A percentile compares a stretch with the other conserved stretches of the same genome.
Evolutionary conservation across 2,113 vertebrate species (phyloP).

Genomic region (Miniopterus natalensis): DNA sequence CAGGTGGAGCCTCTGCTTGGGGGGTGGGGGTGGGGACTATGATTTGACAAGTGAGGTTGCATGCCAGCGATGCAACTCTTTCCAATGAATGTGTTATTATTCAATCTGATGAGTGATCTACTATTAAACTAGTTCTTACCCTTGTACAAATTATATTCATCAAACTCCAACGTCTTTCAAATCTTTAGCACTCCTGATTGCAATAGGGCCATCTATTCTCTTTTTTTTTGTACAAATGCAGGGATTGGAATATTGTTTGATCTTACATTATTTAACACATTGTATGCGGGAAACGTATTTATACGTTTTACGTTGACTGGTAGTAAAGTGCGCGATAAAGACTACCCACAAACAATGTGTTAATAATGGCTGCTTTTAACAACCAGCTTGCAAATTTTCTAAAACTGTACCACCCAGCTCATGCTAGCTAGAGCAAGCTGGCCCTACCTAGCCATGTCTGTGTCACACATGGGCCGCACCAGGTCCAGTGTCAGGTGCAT

Average conservation of each 20-base stretch:
- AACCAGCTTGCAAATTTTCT: background rate
- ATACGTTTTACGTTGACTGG: too few relatives aligned
- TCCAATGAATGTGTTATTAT: background rate
- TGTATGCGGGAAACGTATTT: too few relatives aligned
- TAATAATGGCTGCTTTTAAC: background rate
- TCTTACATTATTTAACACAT: background rate
- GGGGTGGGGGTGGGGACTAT: background rate
- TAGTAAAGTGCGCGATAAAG: too few relatives aligned
- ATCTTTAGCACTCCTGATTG: background rate
- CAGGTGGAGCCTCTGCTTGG: too few relatives aligned
- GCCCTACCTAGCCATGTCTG: background rate
- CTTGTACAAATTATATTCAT: constrained; percentile 13
- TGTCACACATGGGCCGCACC: background rate
- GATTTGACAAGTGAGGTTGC: background rate
- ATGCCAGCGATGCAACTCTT: background rate
- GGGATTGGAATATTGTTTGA: background rate
- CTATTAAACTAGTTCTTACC: background rate
- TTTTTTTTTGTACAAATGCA: background rate
- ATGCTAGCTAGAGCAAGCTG: background rate
- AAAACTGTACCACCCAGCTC: background rate
- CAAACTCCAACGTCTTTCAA: background rate
- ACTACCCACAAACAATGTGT: too few relatives aligned
- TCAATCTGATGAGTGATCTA: background rate
- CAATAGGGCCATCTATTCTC: background rate
- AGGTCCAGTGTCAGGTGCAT: background rate